Conservation (phyloP, 2,797 vertebrate genomes). For the Schizopygopsis pylzovi region DNA sequence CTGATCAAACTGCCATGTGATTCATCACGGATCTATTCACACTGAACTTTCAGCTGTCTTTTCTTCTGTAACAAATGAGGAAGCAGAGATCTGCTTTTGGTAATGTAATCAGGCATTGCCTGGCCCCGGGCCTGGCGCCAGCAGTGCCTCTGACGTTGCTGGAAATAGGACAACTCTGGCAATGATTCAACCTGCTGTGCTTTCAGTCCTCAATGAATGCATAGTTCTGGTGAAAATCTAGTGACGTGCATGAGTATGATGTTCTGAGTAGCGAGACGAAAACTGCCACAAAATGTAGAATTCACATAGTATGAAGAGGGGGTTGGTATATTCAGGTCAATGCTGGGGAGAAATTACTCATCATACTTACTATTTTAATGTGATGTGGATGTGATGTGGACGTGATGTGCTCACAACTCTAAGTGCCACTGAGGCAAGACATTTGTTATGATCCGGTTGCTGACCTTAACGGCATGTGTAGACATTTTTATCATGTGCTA, state of each 20-base stretch:
- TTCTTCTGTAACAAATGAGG: conserved; percentile 8
- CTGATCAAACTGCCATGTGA: conserved; percentile 23
- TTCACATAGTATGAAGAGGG: neutral
- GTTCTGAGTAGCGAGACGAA: neutral
- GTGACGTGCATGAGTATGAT: neutral
- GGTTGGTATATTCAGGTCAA: neutral
- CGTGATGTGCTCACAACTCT: neutral
- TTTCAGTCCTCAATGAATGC: conserved; percentile 9
- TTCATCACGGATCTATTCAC: conserved; percentile 3
- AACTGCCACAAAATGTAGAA: conserved; percentile 11
- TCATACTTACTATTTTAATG: conserved; percentile 5
- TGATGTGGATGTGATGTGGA: conserved; percentile 21
- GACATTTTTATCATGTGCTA: conserved; percentile 10
- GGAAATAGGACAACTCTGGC: conserved; percentile 25
- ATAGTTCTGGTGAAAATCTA: conserved; percentile 2
- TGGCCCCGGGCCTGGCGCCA: conserved; percentile 5
- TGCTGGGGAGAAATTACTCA: neutral
- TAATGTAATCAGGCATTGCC: conserved; percentile 31
- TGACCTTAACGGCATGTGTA: conserved; percentile 14
- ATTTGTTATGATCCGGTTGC: neutral
- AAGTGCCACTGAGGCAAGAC: neutral
- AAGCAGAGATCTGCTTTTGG: conserved; percentile 19
- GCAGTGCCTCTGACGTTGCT: conserved; percentile 16
- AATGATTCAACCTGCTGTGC: conserved; percentile 16
- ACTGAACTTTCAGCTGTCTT: neutral